Evolutionary conservation across 2,797 vertebrate species (phyloP), one percentile per base, ranked within the genome.

Genomic region (Arrhamphus sclerolepis): DNA sequence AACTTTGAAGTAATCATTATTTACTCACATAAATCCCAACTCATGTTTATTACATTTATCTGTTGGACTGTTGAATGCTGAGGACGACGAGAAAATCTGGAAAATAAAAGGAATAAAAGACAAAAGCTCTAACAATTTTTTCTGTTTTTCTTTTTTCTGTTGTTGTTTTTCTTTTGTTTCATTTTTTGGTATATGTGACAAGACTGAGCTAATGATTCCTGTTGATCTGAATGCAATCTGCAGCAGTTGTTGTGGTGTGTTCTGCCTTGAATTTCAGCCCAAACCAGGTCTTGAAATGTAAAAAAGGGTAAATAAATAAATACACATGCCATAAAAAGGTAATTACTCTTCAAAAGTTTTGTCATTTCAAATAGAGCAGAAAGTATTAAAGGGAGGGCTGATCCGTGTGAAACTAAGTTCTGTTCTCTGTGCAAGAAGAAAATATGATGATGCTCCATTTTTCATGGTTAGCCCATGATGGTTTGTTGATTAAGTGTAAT

Each of bases 401-500:
- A 75, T 54, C 1, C 8, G 19, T 58, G 54, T 57, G n/a, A 40
- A 14, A 42, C 22, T 31, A 52, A 50, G 50, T 48, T 11, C 16
- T 31, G 16, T 55, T 34, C 62, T 53, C 46, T 62, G 31, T 17
- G 5, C 11, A 42, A 14, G 34, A 9, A 71, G 49, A 61, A 69
- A 70, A 56, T 54, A 62, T 66, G 66, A 68, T 62, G 40, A 10
- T 41, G 53, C 54, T 52, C 50, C 48, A 49, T 51, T 20, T 28
- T 48, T 51, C 1, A 24, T 20, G 11, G 56, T 56, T 41, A 46
- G 29, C 62, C 28, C 26, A 46, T 43, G 24, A 57, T 46, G 26
- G 22, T 63, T 59, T 29, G 55, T 46, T 62, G 57, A 75, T 71
- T 66, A 60, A 68, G 34, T 47, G 46, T 43, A 62, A 66, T 75